Conservation (phyloP, 2,888 invertebrate species). For the Pseudococcus jackbeardsleyi region DNA sequence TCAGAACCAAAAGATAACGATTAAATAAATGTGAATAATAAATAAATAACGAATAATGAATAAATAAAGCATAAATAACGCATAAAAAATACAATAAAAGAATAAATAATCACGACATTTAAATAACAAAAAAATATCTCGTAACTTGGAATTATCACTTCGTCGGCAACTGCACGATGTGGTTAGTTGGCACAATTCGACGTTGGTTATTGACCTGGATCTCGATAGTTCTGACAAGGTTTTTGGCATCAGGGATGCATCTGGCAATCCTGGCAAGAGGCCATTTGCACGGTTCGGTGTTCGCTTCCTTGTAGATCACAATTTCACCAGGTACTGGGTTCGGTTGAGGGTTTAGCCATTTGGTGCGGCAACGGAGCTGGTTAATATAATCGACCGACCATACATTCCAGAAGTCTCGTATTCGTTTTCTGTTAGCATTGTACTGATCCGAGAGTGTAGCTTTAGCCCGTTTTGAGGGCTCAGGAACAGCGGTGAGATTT, state of each 20-base stretch:
- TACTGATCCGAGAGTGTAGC: neutral
- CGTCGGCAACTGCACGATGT: neutral
- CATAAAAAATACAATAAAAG: too few species aligned
- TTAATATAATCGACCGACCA: neutral
- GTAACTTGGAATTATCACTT: too few species aligned
- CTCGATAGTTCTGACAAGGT: neutral
- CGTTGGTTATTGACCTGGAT: neutral
- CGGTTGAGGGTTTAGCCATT: neutral
- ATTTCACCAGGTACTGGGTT: neutral
- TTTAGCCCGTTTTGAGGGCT: neutral
- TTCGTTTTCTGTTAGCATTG: neutral
- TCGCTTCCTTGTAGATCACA: neutral
- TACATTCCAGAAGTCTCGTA: neutral
- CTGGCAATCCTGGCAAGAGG: neutral
- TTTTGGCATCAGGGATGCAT: neutral
- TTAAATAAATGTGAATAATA: too few species aligned
- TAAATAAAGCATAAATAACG: too few species aligned
- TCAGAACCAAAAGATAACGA: too few species aligned
- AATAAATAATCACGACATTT: too few species aligned
- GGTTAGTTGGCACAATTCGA: neutral
- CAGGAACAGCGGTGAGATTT: neutral
- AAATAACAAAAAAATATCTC: too few species aligned
- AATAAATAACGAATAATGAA: too few species aligned
- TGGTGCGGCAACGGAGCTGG: neutral
- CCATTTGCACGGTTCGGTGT: neutral